Percentiles rank a stretch among this genome's conserved stretches.
Evolutionary conservation across 1,140 invertebrate species (phyloP).

Genomic region (Bursaphelenchus mucronatus): DNA sequence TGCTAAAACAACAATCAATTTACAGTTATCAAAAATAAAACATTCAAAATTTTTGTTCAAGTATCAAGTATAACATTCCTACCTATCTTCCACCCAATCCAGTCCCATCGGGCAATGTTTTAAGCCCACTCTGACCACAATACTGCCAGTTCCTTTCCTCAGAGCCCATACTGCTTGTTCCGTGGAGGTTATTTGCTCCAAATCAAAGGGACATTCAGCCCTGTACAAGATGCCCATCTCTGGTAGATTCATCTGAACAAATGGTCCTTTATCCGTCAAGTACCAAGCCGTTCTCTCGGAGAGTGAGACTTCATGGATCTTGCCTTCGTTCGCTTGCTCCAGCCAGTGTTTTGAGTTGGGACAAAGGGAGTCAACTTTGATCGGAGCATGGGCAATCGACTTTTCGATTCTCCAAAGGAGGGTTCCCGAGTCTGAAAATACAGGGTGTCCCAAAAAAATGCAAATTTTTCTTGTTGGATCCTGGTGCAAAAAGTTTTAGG

Average conservation of each 20-base stretch:
- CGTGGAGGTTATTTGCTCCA: slow-evolving; percentile 37
- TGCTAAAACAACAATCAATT: background rate
- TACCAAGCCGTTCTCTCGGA: slow-evolving; percentile 40
- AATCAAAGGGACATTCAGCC: slow-evolving; percentile 30
- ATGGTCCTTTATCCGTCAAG: slow-evolving; percentile 41
- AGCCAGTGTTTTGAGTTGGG: slow-evolving; percentile 27
- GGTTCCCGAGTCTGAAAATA: slow-evolving; percentile 31
- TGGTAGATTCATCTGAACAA: slow-evolving; percentile 44
- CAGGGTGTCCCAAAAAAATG: no score
- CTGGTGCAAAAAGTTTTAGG: no score
- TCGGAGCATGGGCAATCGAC: slow-evolving; percentile 35
- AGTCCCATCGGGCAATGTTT: slow-evolving; percentile 48
- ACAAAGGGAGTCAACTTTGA: slow-evolving; percentile 21
- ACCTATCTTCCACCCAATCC: slow-evolving; percentile 45
- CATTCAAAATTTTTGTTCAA: background rate
- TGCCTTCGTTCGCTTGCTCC: slow-evolving; percentile 38
- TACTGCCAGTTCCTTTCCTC: slow-evolving; percentile 25
- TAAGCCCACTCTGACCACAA: slow-evolving; percentile 40
- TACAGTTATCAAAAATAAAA: background rate
- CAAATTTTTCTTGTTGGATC: no score
- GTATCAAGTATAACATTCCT: slow-evolving; percentile 13
- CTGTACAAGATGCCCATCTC: slow-evolving; percentile 49
- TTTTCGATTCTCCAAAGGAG: slow-evolving; percentile 34
- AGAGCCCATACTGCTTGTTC: slow-evolving; percentile 42
- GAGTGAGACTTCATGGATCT: slow-evolving; percentile 24